Evolutionary conservation across 2,113 vertebrate species (phyloP), one percentile per base, ranked within the genome.

Genomic region (Crotalus helleri): DNA sequence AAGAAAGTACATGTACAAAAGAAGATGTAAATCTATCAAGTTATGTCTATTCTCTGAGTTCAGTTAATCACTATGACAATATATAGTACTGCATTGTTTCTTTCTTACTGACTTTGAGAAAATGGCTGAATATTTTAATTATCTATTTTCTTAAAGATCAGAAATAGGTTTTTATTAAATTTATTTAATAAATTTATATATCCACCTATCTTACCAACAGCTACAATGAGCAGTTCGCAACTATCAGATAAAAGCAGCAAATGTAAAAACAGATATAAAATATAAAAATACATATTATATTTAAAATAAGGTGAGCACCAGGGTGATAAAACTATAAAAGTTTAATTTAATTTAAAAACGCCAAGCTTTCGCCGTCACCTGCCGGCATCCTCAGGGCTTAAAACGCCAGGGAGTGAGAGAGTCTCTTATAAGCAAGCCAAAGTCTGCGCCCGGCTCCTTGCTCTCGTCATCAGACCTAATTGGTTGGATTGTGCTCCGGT

Each of bases 41-140:
- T 44, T 93, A 94, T 11, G 87, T 23, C 86, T 88, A n/a, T 24
- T 53, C 86, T 92, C 58, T 88, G 85, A 92, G 8, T 93, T 87
- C 4, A 69, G 85, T 49, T 91, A 92, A 92, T 93, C n/a, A 54
- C 29, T 15, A n/a, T 51, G 87, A 53, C 23, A 87, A 29, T 87
- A 53, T 53, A 29, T 53, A 26, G 26, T 87, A 87, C 12, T 87
- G 26, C 46, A 29, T 87, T 87, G 49, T 53, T 51, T 26, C 23
- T 87, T 87, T 81, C 74, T 21, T 81, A 81, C 7, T 2, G 7
- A 44, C 3, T 21, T 81, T 81, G 33, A 39, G 15, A 81, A 19
- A 81, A 81, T 74, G n/a, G 33, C 69, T 74, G n/a, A 33, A 74
- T 39, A 19, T n/a, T 49, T 74, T 85, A 55, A n/a, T 44, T 17